Evolutionary conservation across 2,797 vertebrate species (phyloP).

Genomic region (Mormyrops attenuatus): DNA sequence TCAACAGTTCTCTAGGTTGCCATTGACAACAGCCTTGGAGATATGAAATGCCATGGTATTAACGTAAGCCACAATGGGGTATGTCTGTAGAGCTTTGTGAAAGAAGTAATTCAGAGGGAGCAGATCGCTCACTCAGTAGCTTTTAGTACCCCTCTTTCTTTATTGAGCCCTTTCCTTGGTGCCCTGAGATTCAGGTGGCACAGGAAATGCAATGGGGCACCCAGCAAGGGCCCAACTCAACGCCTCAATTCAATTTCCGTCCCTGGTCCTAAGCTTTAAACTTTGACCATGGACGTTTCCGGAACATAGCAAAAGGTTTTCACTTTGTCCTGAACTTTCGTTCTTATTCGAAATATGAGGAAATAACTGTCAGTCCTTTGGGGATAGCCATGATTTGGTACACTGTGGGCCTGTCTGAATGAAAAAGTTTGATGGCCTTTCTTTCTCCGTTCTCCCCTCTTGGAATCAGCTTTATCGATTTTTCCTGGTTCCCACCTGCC

Average conservation of each 20-base stretch:
- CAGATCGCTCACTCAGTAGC: neutral
- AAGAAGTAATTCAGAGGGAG: neutral
- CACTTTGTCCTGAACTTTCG: neutral
- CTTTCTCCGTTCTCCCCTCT: neutral
- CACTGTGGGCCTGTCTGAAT: neutral
- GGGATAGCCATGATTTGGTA: neutral
- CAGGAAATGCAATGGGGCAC: neutral
- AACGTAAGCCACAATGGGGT: slow-evolving; percentile 6
- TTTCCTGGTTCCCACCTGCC: neutral
- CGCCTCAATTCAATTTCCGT: neutral
- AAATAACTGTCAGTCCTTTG: neutral
- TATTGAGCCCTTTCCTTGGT: neutral
- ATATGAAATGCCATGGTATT: slow-evolving; percentile 7
- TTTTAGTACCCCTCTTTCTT: neutral
- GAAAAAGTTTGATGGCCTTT: neutral
- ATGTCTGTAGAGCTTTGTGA: neutral
- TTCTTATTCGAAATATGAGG: neutral
- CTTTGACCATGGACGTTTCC: neutral
- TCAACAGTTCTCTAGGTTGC: slow-evolving; percentile 7
- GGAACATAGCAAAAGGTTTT: neutral
- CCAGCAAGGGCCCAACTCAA: neutral
- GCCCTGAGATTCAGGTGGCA: neutral
- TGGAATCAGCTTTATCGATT: neutral
- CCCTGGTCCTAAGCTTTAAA: neutral
- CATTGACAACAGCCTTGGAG: slow-evolving; percentile 17